Evolutionary conservation across 2,888 invertebrate species (phyloP).

Genomic region (Charanyca ferruginea): DNA sequence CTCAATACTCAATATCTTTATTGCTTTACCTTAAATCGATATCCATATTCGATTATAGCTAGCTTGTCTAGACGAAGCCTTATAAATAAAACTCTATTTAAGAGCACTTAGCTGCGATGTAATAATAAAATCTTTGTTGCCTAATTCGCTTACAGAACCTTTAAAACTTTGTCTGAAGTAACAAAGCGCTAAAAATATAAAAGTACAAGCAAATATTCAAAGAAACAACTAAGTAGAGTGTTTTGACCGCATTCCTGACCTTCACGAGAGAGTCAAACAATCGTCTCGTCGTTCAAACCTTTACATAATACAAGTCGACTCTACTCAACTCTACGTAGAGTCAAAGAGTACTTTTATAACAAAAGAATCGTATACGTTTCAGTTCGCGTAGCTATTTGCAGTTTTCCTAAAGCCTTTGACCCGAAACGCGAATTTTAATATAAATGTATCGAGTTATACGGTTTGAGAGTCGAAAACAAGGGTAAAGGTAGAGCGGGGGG

Average conservation of each 20-base stretch:
- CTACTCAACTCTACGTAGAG: slow-evolving; percentile 25
- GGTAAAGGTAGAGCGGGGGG: slow-evolving; percentile 47
- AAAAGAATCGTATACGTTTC: slow-evolving; percentile 56
- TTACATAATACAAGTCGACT: slow-evolving; percentile 27
- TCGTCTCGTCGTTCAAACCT: slow-evolving; percentile 15
- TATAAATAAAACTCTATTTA: background rate
- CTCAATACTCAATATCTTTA: too few species aligned
- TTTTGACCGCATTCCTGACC: slow-evolving; percentile 33
- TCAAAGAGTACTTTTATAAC: slow-evolving; percentile 49
- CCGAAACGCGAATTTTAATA: slow-evolving; percentile 70
- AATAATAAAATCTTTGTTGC: background rate
- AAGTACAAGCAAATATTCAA: slow-evolving; percentile 9
- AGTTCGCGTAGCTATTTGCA: slow-evolving; percentile 54
- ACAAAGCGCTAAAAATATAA: slow-evolving; percentile 5
- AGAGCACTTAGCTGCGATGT: background rate
- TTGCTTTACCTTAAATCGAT: too few species aligned
- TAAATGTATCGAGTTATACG: slow-evolving; percentile 70
- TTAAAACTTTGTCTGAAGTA: slow-evolving; percentile 1
- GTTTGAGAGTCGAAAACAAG: slow-evolving; percentile 56
- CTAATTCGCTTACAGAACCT: background rate
- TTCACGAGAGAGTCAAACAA: slow-evolving; percentile 21
- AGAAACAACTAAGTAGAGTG: slow-evolving; percentile 4
- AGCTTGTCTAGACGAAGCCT: background rate
- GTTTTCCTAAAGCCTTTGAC: slow-evolving; percentile 64
- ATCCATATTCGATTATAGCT: too few species aligned